Base-by-base conservation (phyloP, 2,888 invertebrate species). In the Trissoscelio sp. region DNA sequence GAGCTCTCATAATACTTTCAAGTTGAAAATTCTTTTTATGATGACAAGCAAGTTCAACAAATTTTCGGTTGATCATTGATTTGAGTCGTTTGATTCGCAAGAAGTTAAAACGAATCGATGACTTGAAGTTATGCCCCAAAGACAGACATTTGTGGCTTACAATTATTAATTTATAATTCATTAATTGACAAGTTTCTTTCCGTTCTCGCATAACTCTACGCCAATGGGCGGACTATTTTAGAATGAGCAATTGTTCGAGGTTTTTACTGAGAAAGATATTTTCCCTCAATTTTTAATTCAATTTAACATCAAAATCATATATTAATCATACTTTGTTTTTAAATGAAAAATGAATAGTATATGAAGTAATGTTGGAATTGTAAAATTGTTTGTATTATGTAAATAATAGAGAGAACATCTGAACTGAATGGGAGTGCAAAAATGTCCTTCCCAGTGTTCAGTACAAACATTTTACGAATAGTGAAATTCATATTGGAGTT, bases 141-240 rank as follows among this genome's bases (percentile, higher is more conserved):
- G 22, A 22, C 37, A 46, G 18, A 48, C 46, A 57, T 22, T 70
- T 58, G 7, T 39, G 51, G 62, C 62, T 75, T 67, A 70, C 62
- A 48, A 62, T 37, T 69, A 69, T 24, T 69, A 69, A 62, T 69
- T 55, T 78, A 62, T 77, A 51, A 69, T 77, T 22, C 55, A 24
- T 64, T 78, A 78, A 78, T 78, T 78, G 78, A 78, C 78, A 78
- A 70, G 64, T 62, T 78, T 55, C 11, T 62, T 62, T 53, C 20
- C 62, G 57, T 67, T 78, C 24, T 64, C 22, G 74, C 70, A 57
- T 64, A 62, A 64, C 31, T 37, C 62, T 78, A 78, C 64, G 46
- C 69, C 70, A 48, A 34, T 78, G 70, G 78, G 78, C 78, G 78
- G 78, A 70, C 70, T 78, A 78, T 78, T 70, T 78, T 78, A 78